Base-by-base conservation (phyloP, 1,140 invertebrate species). In the Ruditapes philippinarum region DNA sequence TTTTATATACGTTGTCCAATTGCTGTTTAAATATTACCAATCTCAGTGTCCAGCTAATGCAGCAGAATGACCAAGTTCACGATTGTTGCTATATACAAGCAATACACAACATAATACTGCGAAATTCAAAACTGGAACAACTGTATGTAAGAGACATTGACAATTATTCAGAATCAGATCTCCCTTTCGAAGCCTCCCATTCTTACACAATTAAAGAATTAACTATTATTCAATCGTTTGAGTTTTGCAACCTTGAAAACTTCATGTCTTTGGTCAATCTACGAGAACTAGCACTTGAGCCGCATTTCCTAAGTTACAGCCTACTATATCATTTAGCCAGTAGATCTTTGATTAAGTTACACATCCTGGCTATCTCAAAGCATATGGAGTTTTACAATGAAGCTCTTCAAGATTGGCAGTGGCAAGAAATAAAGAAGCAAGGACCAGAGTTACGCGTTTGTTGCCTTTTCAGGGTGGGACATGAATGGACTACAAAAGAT, bases 251-350 rank as follows among this genome's bases (percentile, higher is more conserved):
- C n/a, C 60, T 83, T 45, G 45, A 60, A 42, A 45, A 51, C 38
- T 38, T 83, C n/a, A 83, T 83, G 80, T 83, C 65, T 42, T 36
- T 83, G 80, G 80, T 83, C 12, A 68, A 68, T 45, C 62, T 83
- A 25, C 36, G 45, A 38, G 80, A 83, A 57, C 62, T 83, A 25
- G 80, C 80, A 12, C 17, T 83, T 33, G 57, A 49, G 19, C 80
- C 80, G 19, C 36, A 83, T 5, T 42, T 62, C 12, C 80, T 83
- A 11, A 83, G 62, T 51, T 83, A 65, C 36, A 83, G 80, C 38
- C 38, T 83, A 51, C 62, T 83, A 25, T 40, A 40, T 40, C 80
- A 83, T 31, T 31, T 83, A 22, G 80, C 80, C 7, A 22, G 57
- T 22, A 25, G 28, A 22, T 83, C 80, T 11, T 40, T 83, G 22